A percentile compares a stretch with the other conserved stretches of the same genome.
phyloP scores from a whole-genome alignment of 1,140 invertebrate species.

The Eurosta solidaginis region DNA sequence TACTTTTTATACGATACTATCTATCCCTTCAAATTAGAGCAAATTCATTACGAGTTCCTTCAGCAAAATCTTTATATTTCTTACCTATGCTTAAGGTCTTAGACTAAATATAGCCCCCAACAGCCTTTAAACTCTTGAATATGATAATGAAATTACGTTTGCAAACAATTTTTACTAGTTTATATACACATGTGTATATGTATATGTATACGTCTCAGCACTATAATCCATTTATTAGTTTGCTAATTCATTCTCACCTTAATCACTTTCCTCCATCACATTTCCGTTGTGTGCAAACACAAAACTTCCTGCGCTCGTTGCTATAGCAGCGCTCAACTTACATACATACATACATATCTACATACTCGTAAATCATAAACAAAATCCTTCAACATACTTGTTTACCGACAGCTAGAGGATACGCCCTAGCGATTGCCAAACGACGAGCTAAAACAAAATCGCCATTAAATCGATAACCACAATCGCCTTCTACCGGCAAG shows the following conservation, averaged over 20 bases:
- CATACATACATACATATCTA: neutral
- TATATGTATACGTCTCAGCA: neutral
- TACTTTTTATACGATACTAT: too few species aligned
- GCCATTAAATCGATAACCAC: neutral
- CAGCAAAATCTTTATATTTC: too few species aligned
- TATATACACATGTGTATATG: neutral
- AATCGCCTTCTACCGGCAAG: neutral
- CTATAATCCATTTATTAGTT: neutral
- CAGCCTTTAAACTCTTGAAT: too few species aligned
- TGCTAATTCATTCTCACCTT: neutral
- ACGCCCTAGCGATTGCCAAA: conserved; percentile 24
- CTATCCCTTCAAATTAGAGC: too few species aligned
- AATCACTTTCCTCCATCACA: neutral
- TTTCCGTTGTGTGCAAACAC: neutral
- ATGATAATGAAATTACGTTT: too few species aligned
- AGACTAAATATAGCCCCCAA: too few species aligned
- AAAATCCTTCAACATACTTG: neutral
- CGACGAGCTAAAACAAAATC: conserved; percentile 7
- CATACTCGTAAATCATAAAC: conserved; percentile 15
- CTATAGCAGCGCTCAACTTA: neutral
- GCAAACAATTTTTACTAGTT: neutral
- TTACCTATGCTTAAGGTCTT: too few species aligned
- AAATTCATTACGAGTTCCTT: too few species aligned
- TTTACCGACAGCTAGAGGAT: neutral
- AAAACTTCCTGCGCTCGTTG: neutral